Base-by-base conservation (phyloP, 1,140 invertebrate genomes). In the Frieseomelitta varia region DNA sequence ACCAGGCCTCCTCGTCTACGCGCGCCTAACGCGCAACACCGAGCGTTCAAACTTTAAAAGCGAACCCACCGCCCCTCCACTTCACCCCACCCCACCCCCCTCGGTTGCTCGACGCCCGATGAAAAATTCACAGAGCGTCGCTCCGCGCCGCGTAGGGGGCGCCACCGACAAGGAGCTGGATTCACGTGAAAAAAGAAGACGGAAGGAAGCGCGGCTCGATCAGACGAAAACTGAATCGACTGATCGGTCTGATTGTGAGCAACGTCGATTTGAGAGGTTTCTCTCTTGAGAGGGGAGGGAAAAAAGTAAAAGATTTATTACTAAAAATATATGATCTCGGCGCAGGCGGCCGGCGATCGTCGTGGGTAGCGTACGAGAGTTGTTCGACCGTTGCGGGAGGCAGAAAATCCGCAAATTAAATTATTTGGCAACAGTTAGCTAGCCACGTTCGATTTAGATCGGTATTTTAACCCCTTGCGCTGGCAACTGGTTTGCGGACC, bases 401-500 rank as follows among this genome's bases (percentile, higher is more conserved):
- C 27, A 39, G 69, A 39, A 39, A 39, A 51, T 51, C 24, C 34
- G 47, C 69, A 51, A 71, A 51, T 71, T 51, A 17, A 24, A 51
- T n/a, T n/a, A n/a, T n/a, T 72, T 72, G 47, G 69, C 69, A 72
- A 72, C 69, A 72, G 69, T 51, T 72, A 51, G 15, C 17, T n/a
- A n/a, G n/a, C 11, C 19, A 8, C 2, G 69, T 72, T 51, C 47
- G 69, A 72, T 72, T 51, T 27, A 51, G n/a, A 71, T 47, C n/a
- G 69, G n/a, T 51, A 47, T 72, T 72, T 72, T 51, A 39, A 72
- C n/a, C n/a, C n/a, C n/a, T n/a, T n/a, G n/a, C n/a, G n/a, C n/a
- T n/a, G n/a, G n/a, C n/a, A n/a, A n/a, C n/a, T n/a, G n/a, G n/a
- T n/a, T n/a, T n/a, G n/a, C n/a, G n/a, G n/a, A n/a, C n/a, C n/a